Conservation (phyloP, 2,888 invertebrate genomes). For the Hipparchia semele region DNA sequence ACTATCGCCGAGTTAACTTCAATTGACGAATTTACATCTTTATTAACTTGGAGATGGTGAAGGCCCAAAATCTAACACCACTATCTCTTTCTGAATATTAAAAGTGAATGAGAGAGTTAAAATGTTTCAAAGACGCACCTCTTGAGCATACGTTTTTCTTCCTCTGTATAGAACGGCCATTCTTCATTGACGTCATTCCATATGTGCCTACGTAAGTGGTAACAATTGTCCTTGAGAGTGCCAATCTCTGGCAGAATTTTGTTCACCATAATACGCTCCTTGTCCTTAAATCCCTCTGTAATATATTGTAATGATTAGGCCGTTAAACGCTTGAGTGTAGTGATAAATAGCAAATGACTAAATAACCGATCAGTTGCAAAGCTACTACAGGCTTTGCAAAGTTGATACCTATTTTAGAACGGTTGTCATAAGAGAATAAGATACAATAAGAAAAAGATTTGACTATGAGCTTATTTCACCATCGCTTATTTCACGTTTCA, state of each 20-base stretch:
- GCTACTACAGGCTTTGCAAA: too few relatives aligned
- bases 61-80: too few relatives aligned
- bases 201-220: conserved; percentile 91
- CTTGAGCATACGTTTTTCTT: conserved; percentile 94
- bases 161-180: conserved; percentile 97
- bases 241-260: conserved; percentile 92
- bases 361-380: too few relatives aligned
- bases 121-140: conserved; percentile 75
- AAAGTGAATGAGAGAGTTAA: background rate
- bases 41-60: too few relatives aligned
- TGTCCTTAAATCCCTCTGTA: conserved; percentile 94
- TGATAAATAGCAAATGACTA: background rate
- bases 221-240: conserved; percentile 93
- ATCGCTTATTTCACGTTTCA: too few relatives aligned
- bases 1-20: too few relatives aligned
- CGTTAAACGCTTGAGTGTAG: background rate
- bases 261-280: conserved; percentile 90
- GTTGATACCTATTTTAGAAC: too few relatives aligned
- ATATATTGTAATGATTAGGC: conserved; percentile 47
- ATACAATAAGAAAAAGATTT: too few relatives aligned
- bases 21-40: too few relatives aligned
- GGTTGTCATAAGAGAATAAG: too few relatives aligned
- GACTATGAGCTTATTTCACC: too few relatives aligned
- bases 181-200: conserved; percentile 97
- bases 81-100: background rate